Percentiles rank a stretch among this genome's conserved stretches.
Evolutionary conservation across 1,140 invertebrate species (phyloP).

Genomic region (Drosophila dunni): DNA sequence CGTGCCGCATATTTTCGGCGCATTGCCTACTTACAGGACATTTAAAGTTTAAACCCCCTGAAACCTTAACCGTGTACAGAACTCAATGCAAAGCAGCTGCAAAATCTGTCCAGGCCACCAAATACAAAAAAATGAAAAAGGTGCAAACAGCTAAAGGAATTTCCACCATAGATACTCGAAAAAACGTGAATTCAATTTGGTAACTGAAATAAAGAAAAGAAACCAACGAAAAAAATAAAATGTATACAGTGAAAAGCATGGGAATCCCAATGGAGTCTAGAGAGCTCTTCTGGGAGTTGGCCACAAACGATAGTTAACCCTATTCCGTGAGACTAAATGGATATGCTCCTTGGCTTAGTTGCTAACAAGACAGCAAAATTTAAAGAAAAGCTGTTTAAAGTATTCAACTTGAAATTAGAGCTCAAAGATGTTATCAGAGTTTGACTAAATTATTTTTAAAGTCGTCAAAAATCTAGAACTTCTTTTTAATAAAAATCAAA

Average conservation of each 20-base stretch:
- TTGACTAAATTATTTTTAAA: too few relatives aligned
- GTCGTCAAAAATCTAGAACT: too few relatives aligned
- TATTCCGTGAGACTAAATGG: not conserved
- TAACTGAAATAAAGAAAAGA: not conserved
- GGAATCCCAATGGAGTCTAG: slow-evolving; percentile 12
- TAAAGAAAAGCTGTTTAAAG: not conserved
- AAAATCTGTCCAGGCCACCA: slow-evolving; percentile 28
- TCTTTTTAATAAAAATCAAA: too few relatives aligned
- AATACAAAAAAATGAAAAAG: slow-evolving; percentile 17
- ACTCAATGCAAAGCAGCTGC: slow-evolving; percentile 25
- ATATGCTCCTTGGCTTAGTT: not conserved
- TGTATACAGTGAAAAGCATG: not conserved
- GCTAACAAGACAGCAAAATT: not conserved
- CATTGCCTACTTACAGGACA: slow-evolving; percentile 64
- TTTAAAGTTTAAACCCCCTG: slow-evolving; percentile 56
- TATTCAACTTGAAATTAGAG: not conserved
- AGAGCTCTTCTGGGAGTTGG: slow-evolving; percentile 12
- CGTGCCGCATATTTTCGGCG: slow-evolving; percentile 65
- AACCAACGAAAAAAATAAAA: not conserved
- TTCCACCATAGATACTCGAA: slow-evolving; percentile 5
- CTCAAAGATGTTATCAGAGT: too few relatives aligned
- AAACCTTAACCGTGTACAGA: not conserved
- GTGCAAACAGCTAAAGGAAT: slow-evolving; percentile 24
- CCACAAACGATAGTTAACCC: slow-evolving; percentile 17
- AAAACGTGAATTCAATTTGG: slow-evolving; percentile 43